These are phyloP conservation scores for Cheilosia variabilis DNA, from an alignment of 2,888 invertebrate species.

Conservation along the genomic window DNA sequence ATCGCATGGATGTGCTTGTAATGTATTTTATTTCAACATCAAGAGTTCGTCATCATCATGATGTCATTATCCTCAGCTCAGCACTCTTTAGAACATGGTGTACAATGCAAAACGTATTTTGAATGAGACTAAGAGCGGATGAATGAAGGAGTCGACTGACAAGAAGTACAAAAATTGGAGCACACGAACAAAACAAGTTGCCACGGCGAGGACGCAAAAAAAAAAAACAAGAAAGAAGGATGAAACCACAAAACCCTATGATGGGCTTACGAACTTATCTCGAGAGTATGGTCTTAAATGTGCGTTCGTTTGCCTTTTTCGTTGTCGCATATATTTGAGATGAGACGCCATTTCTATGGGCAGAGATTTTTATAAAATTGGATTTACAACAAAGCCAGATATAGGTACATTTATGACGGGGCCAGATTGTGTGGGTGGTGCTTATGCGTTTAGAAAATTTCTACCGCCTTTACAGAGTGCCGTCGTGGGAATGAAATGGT, in stretches of 20 bases:
- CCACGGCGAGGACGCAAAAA: not conserved
- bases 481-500: too few species aligned
- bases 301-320: conserved; percentile 65
- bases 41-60: conserved; percentile 75
- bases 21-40: conserved; percentile 74
- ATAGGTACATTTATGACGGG: not conserved
- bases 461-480: not conserved
- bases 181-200: conserved; percentile 39
- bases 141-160: conserved; percentile 25
- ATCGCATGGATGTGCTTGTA: conserved; percentile 52
- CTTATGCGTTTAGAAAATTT: not conserved
- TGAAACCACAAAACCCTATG: conserved; percentile 67
- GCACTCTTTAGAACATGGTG: conserved; percentile 53
- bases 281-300: conserved; percentile 56
- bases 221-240: conserved; percentile 39
- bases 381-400: conserved; percentile 37
- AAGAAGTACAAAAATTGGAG: conserved; percentile 26
- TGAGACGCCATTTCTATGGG: conserved; percentile 8
- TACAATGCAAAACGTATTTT: conserved; percentile 42
- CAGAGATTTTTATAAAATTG: conserved; percentile 51
- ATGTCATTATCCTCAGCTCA: conserved; percentile 75
- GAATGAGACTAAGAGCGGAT: conserved; percentile 34
- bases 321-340: not conserved
- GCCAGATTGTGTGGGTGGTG: not conserved
- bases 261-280: conserved; percentile 74